Conservation (phyloP, 2,797 vertebrate species). For the Sus cebifrons region DNA sequence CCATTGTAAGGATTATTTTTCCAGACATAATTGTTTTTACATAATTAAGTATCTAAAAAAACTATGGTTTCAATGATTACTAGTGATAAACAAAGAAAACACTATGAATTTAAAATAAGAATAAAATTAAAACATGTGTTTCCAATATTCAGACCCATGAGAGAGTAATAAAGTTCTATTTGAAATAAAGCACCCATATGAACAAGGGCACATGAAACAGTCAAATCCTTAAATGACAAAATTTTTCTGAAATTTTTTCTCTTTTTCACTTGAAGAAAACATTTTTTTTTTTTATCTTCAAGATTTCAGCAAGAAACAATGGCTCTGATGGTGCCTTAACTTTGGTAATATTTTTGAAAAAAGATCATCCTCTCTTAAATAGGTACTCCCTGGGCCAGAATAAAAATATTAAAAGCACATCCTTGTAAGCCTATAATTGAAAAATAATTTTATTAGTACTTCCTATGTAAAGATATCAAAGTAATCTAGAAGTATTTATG, state of each 20-base stretch:
- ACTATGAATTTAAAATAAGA: constrained; percentile 26
- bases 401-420: neutral
- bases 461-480: neutral
- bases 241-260: neutral
- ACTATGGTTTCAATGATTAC: neutral
- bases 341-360: neutral
- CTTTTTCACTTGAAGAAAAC: neutral
- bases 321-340: neutral
- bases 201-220: neutral
- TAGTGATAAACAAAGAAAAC: neutral
- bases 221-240: neutral
- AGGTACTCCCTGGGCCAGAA: neutral
- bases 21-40: neutral
- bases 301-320: constrained; percentile 18
- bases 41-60: neutral
- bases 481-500: neutral
- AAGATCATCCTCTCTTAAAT: neutral
- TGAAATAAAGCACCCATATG: neutral
- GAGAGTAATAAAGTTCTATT: neutral
- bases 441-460: neutral
- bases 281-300: neutral
- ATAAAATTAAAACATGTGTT: neutral
- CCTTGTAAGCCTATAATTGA: neutral
- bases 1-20: neutral
- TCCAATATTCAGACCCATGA: neutral